These are phyloP conservation scores for Molorchus minor DNA, from an alignment of 2,888 invertebrate genomes.

Conservation along the genomic window DNA sequence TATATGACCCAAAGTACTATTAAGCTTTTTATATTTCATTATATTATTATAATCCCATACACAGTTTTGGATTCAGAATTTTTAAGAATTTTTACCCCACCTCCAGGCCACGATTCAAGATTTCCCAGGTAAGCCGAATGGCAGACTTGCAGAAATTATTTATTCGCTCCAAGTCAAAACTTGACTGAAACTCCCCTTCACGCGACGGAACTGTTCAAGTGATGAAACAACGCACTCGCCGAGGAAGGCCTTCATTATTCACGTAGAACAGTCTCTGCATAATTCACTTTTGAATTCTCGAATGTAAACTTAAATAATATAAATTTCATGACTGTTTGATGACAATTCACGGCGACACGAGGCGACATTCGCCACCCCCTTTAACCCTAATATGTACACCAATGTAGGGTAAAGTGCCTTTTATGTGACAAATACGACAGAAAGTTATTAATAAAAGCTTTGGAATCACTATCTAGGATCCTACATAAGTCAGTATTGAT, in stretches of 20 bases:
- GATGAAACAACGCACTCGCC: constrained; percentile 14
- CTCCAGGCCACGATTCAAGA: not conserved
- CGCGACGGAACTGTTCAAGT: constrained; percentile 1
- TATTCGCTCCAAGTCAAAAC: not conserved
- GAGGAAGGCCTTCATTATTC: constrained; percentile 15
- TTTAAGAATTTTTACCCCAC: constrained; percentile 1
- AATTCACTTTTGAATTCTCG: constrained; percentile 20
- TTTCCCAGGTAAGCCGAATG: too few species aligned
- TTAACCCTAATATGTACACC: too few species aligned
- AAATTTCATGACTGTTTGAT: constrained; percentile 8
- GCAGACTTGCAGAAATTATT: not conserved
- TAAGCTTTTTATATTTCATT: too few species aligned
- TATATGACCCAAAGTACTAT: too few species aligned
- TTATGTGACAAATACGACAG: too few species aligned
- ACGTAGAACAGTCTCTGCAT: constrained; percentile 10
- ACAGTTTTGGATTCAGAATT: too few species aligned
- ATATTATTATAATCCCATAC: too few species aligned
- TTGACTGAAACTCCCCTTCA: constrained; percentile 11
- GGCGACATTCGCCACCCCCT: too few species aligned
- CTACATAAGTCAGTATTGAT: too few species aligned
- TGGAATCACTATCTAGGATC: too few species aligned
- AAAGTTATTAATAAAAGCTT: too few species aligned
- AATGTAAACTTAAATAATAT: constrained; percentile 24
- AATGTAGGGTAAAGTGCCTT: too few species aligned
- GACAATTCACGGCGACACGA: constrained; percentile 3